Percentiles rank a stretch among this genome's conserved stretches.
Evolutionary conservation across 2,797 vertebrate genomes (phyloP).

Genomic region (Halcyon smyrnensis): DNA sequence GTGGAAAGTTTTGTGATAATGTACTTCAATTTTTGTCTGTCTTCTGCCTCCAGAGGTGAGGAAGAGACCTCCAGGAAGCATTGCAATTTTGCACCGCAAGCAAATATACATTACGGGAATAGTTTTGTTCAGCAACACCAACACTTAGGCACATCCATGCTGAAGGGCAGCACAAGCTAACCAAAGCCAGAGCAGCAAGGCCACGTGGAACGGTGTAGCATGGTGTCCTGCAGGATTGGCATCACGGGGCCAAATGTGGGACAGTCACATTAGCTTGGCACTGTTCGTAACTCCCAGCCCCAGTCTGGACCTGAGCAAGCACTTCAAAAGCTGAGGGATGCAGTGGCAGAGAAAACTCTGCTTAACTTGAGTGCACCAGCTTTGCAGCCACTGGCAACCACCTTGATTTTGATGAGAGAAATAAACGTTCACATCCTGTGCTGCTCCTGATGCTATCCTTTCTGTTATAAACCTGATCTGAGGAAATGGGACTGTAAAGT

Average conservation of each 20-base stretch:
- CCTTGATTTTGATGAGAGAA: not conserved
- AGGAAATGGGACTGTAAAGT: not conserved
- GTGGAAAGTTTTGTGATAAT: not conserved
- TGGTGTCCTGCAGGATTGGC: not conserved
- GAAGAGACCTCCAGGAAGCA: not conserved
- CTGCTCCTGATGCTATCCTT: not conserved
- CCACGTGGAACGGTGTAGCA: no score
- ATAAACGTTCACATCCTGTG: not conserved
- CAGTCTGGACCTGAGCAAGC: not conserved
- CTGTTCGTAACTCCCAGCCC: not conserved
- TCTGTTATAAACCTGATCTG: not conserved
- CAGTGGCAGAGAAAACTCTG: not conserved
- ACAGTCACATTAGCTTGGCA: not conserved
- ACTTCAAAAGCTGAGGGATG: not conserved
- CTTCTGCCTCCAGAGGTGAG: not conserved
- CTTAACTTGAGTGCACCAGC: not conserved
- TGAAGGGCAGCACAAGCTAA: not conserved
- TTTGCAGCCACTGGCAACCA: not conserved
- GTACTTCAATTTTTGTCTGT: not conserved
- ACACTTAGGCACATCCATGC: not conserved
- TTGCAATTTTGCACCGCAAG: rapidly evolving
- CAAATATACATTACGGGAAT: not conserved
- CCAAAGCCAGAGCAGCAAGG: not conserved
- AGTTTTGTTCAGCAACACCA: not conserved
- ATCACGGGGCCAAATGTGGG: not conserved